Conservation (phyloP, 2,888 invertebrate genomes). For the Chrysolina americana region DNA sequence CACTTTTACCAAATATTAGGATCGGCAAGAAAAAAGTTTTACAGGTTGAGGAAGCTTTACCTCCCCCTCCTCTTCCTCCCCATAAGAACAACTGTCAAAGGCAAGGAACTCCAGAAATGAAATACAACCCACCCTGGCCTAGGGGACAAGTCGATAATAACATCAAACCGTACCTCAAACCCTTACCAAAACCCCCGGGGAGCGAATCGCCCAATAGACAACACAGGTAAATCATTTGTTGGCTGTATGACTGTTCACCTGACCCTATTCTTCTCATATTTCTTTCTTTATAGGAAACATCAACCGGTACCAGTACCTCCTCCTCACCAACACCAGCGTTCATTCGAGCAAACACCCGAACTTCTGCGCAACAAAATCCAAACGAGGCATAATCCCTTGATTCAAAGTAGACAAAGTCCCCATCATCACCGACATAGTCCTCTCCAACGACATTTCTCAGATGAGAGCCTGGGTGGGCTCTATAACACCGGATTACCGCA, state of each 20-base stretch:
- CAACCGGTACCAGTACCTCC: slow-evolving; percentile 58
- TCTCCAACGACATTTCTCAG: slow-evolving; percentile 77
- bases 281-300: slow-evolving; percentile 54
- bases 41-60: slow-evolving; percentile 70
- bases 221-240: slow-evolving; percentile 51
- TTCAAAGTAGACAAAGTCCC: slow-evolving; percentile 61
- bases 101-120: slow-evolving; percentile 61
- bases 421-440: slow-evolving; percentile 66
- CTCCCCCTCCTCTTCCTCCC: slow-evolving; percentile 77
- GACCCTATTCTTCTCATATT: too few species aligned
- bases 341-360: slow-evolving; percentile 63
- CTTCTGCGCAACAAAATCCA: slow-evolving; percentile 64
- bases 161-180: slow-evolving; percentile 73
- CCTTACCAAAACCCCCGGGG: slow-evolving; percentile 74
- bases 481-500: slow-evolving; percentile 68
- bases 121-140: slow-evolving; percentile 77
- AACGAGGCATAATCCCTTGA: slow-evolving; percentile 62
- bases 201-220: slow-evolving; percentile 67
- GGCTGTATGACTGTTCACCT: too few species aligned
- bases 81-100: slow-evolving; percentile 65
- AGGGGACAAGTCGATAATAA: slow-evolving; percentile 63
- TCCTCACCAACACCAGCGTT: slow-evolving; percentile 59
- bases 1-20: slow-evolving; percentile 67
- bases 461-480: slow-evolving; percentile 75
- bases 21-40: slow-evolving; percentile 68